Base-by-base conservation (phyloP, 1,140 invertebrate species). In the Nasonia vitripennis region DNA sequence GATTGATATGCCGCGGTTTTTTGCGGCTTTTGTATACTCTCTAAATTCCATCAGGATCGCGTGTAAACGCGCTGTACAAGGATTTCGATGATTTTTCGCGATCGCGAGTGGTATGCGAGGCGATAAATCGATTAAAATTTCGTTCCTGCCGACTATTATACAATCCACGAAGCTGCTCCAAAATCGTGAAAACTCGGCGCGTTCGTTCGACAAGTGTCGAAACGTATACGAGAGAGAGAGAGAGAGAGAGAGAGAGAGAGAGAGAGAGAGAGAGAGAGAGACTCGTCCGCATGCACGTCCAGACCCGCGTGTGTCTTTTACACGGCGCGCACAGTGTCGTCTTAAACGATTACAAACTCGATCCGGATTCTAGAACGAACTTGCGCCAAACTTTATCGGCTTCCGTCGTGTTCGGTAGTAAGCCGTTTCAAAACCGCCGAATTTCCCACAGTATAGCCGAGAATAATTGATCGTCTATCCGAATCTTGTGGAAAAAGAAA, bases 191-290 rank as follows among this genome's bases (percentile, higher is more conserved):
- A 51, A 23, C 27, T 78, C 14, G 31, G 1, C 45, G 14, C 45
- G 75, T 78, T 78, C 75, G 75, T 55, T 78, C 45, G 31, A 78
- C 75, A 51, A 12, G 55, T 79, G 55, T 79, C 20, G 78, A 79
- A 79, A 79, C 55, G 11, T 4, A 67, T 27, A 27, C 27, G 27
- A 27, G 27, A 27, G 27, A 27, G 27, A 27, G 27, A 27, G n/a
- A n/a, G n/a, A n/a, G n/a, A n/a, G n/a, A n/a, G n/a, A n/a, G n/a
- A n/a, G 27, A 27, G 27, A 27, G 27, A 27, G 27, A 27, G 27
- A 27, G 27, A 27, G 27, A 27, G 27, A 27, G 27, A 27, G 27
- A 27, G 27, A 27, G 27, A 27, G 27, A 74, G 67, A 37, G 27
- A 37, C 55, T 79, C 27, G 77, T 55, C 55, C 62, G 75, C 41